A percentile compares a stretch with the other conserved stretches of the same genome.
Evolutionary conservation across 2,113 vertebrate species (phyloP).

Genomic region (Pelmatolapia mariae): DNA sequence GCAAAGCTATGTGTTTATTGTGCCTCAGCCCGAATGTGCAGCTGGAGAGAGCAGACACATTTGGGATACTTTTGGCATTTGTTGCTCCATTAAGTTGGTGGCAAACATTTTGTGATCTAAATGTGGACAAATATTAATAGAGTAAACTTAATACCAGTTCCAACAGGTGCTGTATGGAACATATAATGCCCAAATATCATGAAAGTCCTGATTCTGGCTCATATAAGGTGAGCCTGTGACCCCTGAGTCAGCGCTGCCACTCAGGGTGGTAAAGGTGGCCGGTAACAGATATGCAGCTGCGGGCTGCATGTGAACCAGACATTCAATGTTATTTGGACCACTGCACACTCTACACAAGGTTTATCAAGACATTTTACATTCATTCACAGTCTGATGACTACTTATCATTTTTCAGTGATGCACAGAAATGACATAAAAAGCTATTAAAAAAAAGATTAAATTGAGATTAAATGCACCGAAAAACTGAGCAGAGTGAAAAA

Average conservation of each 20-base stretch:
- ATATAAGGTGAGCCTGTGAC: no score
- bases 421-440: not conserved
- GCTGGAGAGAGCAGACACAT: not conserved
- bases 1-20: not conserved
- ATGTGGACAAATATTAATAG: not conserved
- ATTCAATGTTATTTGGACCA: not conserved
- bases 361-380: not conserved
- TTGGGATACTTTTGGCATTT: not conserved
- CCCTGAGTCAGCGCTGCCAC: no score
- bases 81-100: not conserved
- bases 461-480: not conserved
- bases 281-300: no score
- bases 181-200: no score
- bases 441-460: not conserved
- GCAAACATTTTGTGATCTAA: not conserved
- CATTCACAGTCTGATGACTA: not conserved
- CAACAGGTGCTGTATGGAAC: no score
- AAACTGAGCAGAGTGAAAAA: not conserved
- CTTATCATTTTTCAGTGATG: not conserved
- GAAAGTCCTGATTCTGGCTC: no score
- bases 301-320: no score
- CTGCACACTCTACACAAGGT: not conserved
- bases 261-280: not conserved
- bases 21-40: not conserved
- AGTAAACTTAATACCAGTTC: no score